Evolutionary conservation across 1,140 invertebrate genomes (phyloP).

Genomic region (Diachasma alloeum): DNA sequence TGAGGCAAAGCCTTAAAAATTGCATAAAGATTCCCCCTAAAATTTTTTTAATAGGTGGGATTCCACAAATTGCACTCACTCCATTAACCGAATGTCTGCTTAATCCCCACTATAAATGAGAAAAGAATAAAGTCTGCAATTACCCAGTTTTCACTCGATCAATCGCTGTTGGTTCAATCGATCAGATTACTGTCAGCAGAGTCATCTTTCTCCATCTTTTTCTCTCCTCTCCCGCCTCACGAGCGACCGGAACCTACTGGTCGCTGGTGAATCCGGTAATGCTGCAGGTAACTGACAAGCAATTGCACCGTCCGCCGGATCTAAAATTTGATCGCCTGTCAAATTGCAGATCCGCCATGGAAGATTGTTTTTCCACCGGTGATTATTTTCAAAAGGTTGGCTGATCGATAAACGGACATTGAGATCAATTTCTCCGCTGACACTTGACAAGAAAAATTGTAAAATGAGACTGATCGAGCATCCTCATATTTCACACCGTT

Average conservation of each 20-base stretch:
- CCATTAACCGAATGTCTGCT: too few relatives aligned
- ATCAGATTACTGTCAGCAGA: background rate
- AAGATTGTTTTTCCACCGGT: background rate
- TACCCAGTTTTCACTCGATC: background rate
- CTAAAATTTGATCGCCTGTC: slow-evolving; percentile 5
- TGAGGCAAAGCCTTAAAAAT: too few relatives aligned
- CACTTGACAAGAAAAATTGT: too few relatives aligned
- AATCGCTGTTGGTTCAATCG: background rate
- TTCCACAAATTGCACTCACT: too few relatives aligned
- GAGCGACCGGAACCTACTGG: background rate
- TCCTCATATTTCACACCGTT: too few relatives aligned
- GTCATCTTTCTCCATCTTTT: background rate
- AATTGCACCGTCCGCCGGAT: background rate
- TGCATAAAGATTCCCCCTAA: too few relatives aligned
- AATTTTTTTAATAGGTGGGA: too few relatives aligned
- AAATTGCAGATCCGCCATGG: background rate
- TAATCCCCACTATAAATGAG: too few relatives aligned
- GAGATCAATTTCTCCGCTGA: background rate
- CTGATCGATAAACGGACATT: background rate
- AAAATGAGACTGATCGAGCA: too few relatives aligned
- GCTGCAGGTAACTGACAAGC: slow-evolving; percentile 11
- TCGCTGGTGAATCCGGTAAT: background rate
- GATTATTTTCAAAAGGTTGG: background rate
- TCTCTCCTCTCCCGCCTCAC: background rate
- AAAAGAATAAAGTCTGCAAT: background rate